Base-by-base conservation (phyloP, 2,888 invertebrate species). In the Andrena fulva region DNA sequence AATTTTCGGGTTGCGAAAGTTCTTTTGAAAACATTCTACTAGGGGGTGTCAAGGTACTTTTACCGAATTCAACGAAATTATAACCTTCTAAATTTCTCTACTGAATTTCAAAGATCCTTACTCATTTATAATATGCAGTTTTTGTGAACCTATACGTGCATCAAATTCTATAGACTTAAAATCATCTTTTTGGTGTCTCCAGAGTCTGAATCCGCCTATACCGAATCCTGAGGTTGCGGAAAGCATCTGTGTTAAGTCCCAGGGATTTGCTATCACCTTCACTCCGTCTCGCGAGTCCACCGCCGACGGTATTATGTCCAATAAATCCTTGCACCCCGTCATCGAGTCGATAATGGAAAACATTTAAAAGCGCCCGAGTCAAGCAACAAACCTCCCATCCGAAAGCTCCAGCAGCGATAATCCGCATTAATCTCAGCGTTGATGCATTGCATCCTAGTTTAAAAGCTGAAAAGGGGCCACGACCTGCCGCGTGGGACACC, bases 391-490 rank as follows among this genome's bases (percentile, higher is more conserved):
- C 20, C 33, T 56, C 24, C 35, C 56, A 6, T 6, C 33, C 31
- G 12, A 24, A 33, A 27, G 31, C 16, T 35, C n/a, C 16, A 56
- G 7, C 62, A 29, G 54, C 10, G 24, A 42, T 29, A 48, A 70
- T 76, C 62, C 66, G 71, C 60, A 69, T 63, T 29, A 76, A 77
- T 71, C 69, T 48, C 12, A 35, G 7, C 48, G 12, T 8, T 20
- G 33, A 71, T 50, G 20, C 67, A 24, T 48, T 24, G 20, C 24
- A n/a, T 54, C 8, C 24, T 54, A 10, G 16, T 42, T 42, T 42
- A 42, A 42, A 42, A 42, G 42, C 16, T 42, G 42, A 42, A 42
- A 42, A 42, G 12, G 42, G 42, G 42, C 42, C 42, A 42, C 42
- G 16, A 63, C 7, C n/a, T 69, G 31, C 29, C 3, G 33, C n/a